Conservation (phyloP, 2,113 vertebrate species). For the Muntiacus muntjak region DNA sequence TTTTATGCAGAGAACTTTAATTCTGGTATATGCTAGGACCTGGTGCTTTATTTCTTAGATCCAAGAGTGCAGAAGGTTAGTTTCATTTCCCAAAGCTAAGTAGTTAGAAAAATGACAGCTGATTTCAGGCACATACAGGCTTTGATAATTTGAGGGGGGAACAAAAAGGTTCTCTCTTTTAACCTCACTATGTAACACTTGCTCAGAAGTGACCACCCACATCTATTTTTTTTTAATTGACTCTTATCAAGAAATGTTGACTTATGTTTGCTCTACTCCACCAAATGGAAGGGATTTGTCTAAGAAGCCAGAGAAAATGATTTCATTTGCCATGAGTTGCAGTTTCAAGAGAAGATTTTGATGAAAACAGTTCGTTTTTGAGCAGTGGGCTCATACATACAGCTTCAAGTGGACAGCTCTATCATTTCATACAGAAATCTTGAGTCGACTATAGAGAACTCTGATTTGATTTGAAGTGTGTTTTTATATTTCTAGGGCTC, state of each 20-base stretch:
- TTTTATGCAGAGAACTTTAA: not conserved
- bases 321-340: conserved; percentile 27
- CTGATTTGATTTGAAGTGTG: conserved; percentile 53
- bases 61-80: not conserved
- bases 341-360: conserved; percentile 19
- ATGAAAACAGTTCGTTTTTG: conserved; percentile 27
- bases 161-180: not conserved
- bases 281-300: conserved; percentile 40
- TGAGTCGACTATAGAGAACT: not conserved
- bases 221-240: not conserved
- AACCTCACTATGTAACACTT: not conserved
- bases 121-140: conserved; percentile 37
- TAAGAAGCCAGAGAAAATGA: conserved; percentile 54
- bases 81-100: not conserved
- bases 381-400: not conserved
- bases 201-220: not conserved
- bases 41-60: conserved; percentile 3
- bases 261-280: conserved; percentile 23
- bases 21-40: not conserved
- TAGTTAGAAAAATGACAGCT: not conserved
- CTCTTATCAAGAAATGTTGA: conserved; percentile 43
- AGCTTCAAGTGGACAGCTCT: conserved; percentile 1
- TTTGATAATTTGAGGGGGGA: not conserved
- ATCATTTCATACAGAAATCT: not conserved
- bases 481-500: conserved; percentile 61